Evolutionary conservation across 2,113 vertebrate genomes (phyloP), one percentile per base, ranked within the genome.

Genomic region (Brachionichthys hirsutus): DNA sequence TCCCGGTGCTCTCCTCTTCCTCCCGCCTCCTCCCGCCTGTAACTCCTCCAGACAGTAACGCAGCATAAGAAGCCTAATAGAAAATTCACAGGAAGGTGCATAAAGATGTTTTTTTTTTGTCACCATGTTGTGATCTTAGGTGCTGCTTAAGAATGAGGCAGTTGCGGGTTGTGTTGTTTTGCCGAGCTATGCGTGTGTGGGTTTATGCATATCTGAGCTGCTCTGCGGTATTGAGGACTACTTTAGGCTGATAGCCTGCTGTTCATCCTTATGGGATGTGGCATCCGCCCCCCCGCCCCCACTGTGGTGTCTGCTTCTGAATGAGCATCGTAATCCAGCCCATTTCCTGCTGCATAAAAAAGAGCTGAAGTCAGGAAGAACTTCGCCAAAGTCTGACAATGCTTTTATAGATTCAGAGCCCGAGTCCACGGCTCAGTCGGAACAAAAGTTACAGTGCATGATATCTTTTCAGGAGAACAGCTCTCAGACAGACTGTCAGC

Each of bases 121-220:
- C 67, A 48, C 46, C 49, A 60, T 48, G 47, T 58, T 65, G 70
- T 79, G 76, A 82, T 87, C 75, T 17, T 69, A 68, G 68, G 50
- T 3, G 36, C 43, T 52, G 59, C 56, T 77, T 61, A 67, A 30
- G 53, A 68, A 65, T 2, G 46, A 69, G 69, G 57, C 62, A 64
- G 77, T 67, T 49, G 75, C 63, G 30, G 9, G 36, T 59, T 13
- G 45, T 16, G 36, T 54, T 81, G 75, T 82, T 82, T 75, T 63
- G 82, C 84, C 80, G 81, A 80, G 85, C 75, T 83, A 66, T 67
- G 67, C 46, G 59, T 69, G 63, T 56, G 73, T 2, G 69, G 8
- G 15, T 30, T 16, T 36, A 35, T 53, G 12, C 43, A 59, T 40
- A 50, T 66, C 60, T 71, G 69, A 72, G 75, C 63, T 11, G 49